Conservation (phyloP, 1,140 invertebrate genomes). For the Trichogramma pretiosum region DNA sequence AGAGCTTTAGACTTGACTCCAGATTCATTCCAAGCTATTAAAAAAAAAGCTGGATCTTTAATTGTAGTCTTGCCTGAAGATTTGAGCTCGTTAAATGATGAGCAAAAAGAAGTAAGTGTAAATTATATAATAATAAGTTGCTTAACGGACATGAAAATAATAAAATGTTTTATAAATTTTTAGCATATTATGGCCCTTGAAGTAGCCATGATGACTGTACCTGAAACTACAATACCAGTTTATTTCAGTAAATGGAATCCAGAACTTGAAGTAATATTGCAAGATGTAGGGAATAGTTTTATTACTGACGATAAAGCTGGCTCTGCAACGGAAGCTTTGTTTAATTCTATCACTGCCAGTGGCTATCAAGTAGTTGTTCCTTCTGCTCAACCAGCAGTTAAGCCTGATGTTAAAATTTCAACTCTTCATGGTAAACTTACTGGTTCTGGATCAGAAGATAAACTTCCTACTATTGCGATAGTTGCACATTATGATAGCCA, state of each 20-base stretch:
- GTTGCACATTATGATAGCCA: conserved; percentile 90
- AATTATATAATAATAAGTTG: no score
- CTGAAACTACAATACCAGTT: conserved; percentile 77
- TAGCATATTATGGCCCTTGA: conserved; percentile 74
- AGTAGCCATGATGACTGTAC: conserved; percentile 62
- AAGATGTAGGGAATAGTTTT: conserved; percentile 58
- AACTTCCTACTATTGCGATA: conserved; percentile 77
- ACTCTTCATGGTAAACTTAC: conserved; percentile 80
- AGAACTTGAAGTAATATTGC: conserved; percentile 65
- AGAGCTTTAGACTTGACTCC: conserved; percentile 69
- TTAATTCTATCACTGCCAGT: conserved; percentile 82
- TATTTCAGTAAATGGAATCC: conserved; percentile 75
- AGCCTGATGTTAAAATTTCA: conserved; percentile 71
- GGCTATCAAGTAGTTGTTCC: conserved; percentile 79
- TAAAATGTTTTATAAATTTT: conserved; percentile 26
- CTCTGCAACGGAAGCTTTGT: conserved; percentile 68
- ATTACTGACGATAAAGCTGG: conserved; percentile 48
- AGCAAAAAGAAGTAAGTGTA: conserved; percentile 64
- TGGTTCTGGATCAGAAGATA: conserved; percentile 68
- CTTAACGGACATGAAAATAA: conserved; percentile 1
- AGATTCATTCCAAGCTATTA: conserved; percentile 66
- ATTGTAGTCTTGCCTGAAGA: conserved; percentile 74
- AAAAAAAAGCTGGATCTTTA: conserved; percentile 74
- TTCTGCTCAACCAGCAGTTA: conserved; percentile 58
- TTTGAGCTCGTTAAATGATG: conserved; percentile 53